phyloP scores from a whole-genome alignment of 2,888 invertebrate species.

The Glyphotaelius pellucidus region DNA sequence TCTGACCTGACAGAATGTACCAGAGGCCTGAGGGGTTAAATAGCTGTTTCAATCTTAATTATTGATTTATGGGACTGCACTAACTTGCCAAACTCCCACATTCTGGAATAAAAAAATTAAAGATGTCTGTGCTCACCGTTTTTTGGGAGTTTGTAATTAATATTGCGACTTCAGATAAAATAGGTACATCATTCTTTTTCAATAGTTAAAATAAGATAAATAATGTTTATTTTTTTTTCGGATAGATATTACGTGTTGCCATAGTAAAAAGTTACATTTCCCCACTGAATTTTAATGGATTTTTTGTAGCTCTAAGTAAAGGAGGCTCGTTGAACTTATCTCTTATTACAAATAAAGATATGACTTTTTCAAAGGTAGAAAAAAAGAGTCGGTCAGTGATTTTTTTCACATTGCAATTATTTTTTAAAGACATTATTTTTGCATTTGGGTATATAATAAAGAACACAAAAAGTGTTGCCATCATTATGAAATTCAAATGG shows the following conservation, averaged over 20 bases:
- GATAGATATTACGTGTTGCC: slow-evolving; percentile 3
- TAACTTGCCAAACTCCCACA: too few relatives aligned
- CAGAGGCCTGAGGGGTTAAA: not conserved
- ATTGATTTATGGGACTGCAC: too few relatives aligned
- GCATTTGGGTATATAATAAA: not conserved
- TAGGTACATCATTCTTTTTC: not conserved
- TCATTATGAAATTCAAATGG: too few relatives aligned
- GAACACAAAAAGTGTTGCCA: too few relatives aligned
- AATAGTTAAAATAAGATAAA: slow-evolving; percentile 4
- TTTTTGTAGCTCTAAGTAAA: not conserved
- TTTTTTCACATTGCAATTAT: not conserved
- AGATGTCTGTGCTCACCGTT: not conserved
- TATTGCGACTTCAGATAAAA: not conserved
- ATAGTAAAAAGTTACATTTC: not conserved
- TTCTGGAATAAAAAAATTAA: not conserved
- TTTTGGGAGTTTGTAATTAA: not conserved
- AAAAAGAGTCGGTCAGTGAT: not conserved
- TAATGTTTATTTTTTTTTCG: not conserved
- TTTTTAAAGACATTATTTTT: not conserved
- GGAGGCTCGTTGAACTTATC: not conserved
- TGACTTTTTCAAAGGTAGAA: not conserved
- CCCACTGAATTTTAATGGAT: not conserved
- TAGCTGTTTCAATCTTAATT: not conserved
- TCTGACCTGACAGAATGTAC: too few relatives aligned
- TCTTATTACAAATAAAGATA: slow-evolving; percentile 4